Base-by-base conservation (phyloP, 1,140 invertebrate species). In the Brachionus calyciflorus region DNA sequence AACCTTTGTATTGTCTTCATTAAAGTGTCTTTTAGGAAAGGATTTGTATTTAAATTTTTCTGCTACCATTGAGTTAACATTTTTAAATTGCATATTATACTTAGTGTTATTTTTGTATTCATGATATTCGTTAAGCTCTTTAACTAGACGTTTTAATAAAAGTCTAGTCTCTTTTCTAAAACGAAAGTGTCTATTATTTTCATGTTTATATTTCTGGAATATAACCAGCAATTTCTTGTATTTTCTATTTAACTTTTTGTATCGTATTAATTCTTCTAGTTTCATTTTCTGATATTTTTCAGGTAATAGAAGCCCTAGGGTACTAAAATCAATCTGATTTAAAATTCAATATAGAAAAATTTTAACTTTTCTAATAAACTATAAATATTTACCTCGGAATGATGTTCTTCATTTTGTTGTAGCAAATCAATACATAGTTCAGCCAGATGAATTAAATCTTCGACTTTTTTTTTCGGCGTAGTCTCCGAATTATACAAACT, bases 351-450 rank as follows among this genome's bases (percentile, higher is more conserved):
- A 60, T n/a, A n/a, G n/a, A n/a, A n/a, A n/a, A n/a, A n/a, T n/a
- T n/a, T n/a, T n/a, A n/a, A n/a, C n/a, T n/a, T n/a, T n/a, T 55
- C 26, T 5, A 55, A n/a, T 28, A 24, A 1, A 55, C 41, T n/a
- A 76, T 40, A 65, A 60, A 65, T 73, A 53, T 63, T 46, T 76
- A 78, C 96, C 93, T 99, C 96, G 78, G 95, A 94, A 87, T 99
- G 98, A 86, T 98, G 94, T 85, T 99, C 96, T 87, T 99, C 96
- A 83, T 99, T 99, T 86, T 99, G 96, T 84, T 98, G 96, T 49
- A 99, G 86, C 10, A 99, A 88, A 85, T 99, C 96, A 44, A 99
- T 96, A 86, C 96, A 99, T 9, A 98, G 88, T 83, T 99, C 96
- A 14, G 96, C 93, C 60, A 99, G 88, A 83, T 94, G 94, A 81